Percentiles rank a stretch among this genome's conserved stretches.
Conservation (phyloP, 2,888 invertebrate species). For the Drosophila stalkeri region DNA sequence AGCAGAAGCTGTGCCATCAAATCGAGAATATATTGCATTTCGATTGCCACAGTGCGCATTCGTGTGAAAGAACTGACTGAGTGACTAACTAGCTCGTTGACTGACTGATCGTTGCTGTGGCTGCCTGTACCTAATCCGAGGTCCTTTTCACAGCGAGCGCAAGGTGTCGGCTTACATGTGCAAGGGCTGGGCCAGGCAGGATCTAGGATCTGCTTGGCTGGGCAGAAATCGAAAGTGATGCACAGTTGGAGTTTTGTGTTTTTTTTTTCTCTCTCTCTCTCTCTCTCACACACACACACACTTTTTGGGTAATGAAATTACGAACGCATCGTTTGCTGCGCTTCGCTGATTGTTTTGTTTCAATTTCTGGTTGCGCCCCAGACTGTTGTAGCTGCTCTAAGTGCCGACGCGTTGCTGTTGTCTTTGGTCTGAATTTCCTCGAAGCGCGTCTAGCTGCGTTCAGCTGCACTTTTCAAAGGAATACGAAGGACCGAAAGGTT, state of each 20-base stretch:
- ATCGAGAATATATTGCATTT: slow-evolving; percentile 3
- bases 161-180: slow-evolving; percentile 74
- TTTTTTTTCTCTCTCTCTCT: background rate
- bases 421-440: slow-evolving; percentile 47
- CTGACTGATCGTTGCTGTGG: slow-evolving; percentile 17
- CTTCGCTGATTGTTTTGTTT: slow-evolving; percentile 81
- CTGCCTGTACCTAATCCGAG: slow-evolving; percentile 25
- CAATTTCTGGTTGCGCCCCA: slow-evolving; percentile 73
- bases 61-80: slow-evolving; percentile 20
- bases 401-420: slow-evolving; percentile 40
- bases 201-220: slow-evolving; percentile 27
- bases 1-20: slow-evolving; percentile 11
- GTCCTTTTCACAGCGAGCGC: slow-evolving; percentile 20
- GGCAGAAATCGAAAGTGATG: slow-evolving; percentile 72
- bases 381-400: slow-evolving; percentile 41
- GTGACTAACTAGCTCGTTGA: slow-evolving; percentile 23
- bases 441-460: slow-evolving; percentile 45
- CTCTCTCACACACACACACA: too few relatives aligned
- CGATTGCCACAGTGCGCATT: slow-evolving; percentile 2
- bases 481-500: slow-evolving; percentile 45
- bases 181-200: slow-evolving; percentile 31
- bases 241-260: slow-evolving; percentile 58
- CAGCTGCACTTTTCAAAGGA: slow-evolving; percentile 66
- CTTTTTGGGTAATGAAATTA: slow-evolving; percentile 77
- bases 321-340: slow-evolving; percentile 79